Conservation (phyloP, 37 sponge, comb jelly and placozoan genomes). For the Lycopodina hypogea region DNA sequence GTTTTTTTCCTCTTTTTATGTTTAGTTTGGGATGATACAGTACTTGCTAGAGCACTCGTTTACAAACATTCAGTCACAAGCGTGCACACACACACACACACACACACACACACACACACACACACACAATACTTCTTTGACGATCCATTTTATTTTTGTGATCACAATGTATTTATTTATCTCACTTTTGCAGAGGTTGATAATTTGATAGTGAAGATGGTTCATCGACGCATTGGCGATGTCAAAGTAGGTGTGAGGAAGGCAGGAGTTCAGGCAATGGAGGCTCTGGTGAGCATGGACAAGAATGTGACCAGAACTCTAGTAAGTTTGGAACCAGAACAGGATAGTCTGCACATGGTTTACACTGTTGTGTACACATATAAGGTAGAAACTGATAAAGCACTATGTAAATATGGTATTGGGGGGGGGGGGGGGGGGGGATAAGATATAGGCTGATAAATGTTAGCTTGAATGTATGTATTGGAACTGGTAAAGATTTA, state of each 20-base stretch:
- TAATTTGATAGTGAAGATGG: constrained; percentile 49
- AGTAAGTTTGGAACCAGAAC: constrained; percentile 28
- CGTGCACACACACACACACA: neutral
- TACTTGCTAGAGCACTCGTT: no score
- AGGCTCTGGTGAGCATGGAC: constrained; percentile 38
- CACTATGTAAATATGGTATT: no score
- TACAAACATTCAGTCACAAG: neutral
- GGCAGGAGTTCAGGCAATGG: constrained; percentile 62
- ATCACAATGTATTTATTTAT: constrained; percentile 22
- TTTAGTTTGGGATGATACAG: no score
- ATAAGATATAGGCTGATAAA: no score
- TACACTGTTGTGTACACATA: no score
- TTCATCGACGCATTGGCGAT: constrained; percentile 43
- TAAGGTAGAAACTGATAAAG: no score
- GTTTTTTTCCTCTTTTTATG: no score
- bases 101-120: neutral
- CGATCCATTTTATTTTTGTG: constrained; percentile 22
- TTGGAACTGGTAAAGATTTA: no score
- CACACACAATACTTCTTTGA: neutral
- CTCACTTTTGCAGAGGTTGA: constrained; percentile 40
- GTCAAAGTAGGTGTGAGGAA: constrained; percentile 67
- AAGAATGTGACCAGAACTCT: neutral
- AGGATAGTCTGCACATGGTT: neutral
- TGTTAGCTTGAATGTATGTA: no score
- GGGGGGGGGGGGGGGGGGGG: no score